Evolutionary conservation across 1,140 invertebrate genomes (phyloP), one percentile per base, ranked within the genome.

Genomic region (Limonius californicus): DNA sequence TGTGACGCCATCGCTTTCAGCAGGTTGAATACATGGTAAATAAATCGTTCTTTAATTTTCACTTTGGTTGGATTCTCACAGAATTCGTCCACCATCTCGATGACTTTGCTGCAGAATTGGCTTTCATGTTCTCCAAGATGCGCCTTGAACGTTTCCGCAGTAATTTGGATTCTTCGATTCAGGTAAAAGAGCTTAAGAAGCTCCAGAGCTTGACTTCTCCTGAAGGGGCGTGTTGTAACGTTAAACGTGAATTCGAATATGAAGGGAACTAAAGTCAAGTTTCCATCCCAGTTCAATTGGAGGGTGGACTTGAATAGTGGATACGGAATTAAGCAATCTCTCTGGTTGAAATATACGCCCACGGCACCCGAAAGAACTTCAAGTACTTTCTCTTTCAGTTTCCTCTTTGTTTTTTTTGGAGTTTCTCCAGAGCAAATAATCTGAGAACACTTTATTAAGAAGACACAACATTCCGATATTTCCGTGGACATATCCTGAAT

Each of bases 401-500:
- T 27, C 23, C 70, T 66, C 64, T 76, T 72, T 61, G 78, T 72
- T 67, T 73, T 67, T 71, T 77, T 72, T 59, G 74, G 71, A 11
- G 30, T 62, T 61, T 72, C 65, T 20, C 39, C 11, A 15, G 45
- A 27, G 11, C 68, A 61, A 18, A 83, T 67, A 64, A 79, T 79
- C 70, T 83, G 79, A 1, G 81, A 79, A 70, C 85, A 87, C 66
- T 82, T 79, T 14, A 88, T 79, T 16, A 89, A 77, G 64, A 89
- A 88, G 8, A 82, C 82, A 30, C 84, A 84, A 71, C 86, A 87
- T 60, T 84, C 81, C 1, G 85, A 80, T 7, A 89, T 79, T 58
- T 87, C 81, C 64, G 86, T 83, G 6, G 83, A 83, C 75, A 89
- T 82, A 69, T 87, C 85, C 76, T 87, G 83, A 68, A 82, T 85